Base-by-base conservation (phyloP, 2,888 invertebrate genomes). In the Artemia sp. region DNA sequence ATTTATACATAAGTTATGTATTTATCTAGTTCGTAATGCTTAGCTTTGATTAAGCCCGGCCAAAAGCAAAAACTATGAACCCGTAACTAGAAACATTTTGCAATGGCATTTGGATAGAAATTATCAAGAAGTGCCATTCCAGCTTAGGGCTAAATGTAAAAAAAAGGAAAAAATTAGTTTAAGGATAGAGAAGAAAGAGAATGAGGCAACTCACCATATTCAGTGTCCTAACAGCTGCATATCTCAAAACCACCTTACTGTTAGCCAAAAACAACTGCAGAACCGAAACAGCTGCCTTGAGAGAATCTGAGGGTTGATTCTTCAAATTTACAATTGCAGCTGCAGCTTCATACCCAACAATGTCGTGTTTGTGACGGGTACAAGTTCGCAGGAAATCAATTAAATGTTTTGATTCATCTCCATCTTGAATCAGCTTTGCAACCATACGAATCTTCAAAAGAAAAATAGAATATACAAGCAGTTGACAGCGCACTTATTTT, bases 341-440 rank as follows among this genome's bases (percentile, higher is more conserved):
- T 0, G 97, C 97, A 0, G 98, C 98, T 81, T 99, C 98, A 77
- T 97, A 99, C 24, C 95, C 91, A 0, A 99, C 98, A 89, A 97
- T 94, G 81, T 99, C 98, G 51, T 92, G 93, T 81, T 97, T 98
- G 78, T 98, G 95, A 0, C 96, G 85, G 67, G 99, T 82, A 77
- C 96, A 96, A 14, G 87, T 85, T 77, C 96, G 94, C 67, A 99
- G 89, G 76, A 95, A 98, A 67, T 90, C 89, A 74, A 93, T 88
- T 75, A 92, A 84, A 0, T 86, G 86, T 68, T 87, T 86, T 70
- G 81, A 81, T 70, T 81, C 80, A 69, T 81, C 81, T 75, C 94
- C 91, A 76, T 95, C 95, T 71, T 93, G 92, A 69, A 93, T 82
- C 11, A 96, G 80, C 78, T 95, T 93, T 70, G 92, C 90, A 0